Evolutionary conservation across 1,140 invertebrate species (phyloP), one percentile per base, ranked within the genome.

Genomic region (Drosophila nigrodunni): DNA sequence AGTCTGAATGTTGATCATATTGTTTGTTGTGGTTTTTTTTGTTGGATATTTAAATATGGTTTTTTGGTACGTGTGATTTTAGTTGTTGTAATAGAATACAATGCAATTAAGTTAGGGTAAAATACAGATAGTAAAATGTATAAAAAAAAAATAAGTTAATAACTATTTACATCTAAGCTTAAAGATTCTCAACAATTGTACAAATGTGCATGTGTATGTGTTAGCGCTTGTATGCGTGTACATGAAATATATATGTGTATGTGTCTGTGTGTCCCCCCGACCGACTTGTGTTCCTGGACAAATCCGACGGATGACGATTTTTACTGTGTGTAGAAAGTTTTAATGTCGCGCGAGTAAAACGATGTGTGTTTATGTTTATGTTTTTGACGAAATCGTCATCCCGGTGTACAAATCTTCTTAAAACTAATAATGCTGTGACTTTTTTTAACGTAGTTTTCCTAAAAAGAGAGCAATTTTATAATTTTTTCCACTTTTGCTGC

Each of bases 1-100:
- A 85, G 94, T 95, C 94, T 97, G 96, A 78, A 95, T 94, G 92
- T 94, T 94, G 93, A 94, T 94, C 91, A 92, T 92, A 82, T 77
- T 87, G 72, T 78, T 58, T 60, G 30, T 44, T 10, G 70, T 15
- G 49, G 68, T 68, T 66, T 49, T 64, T 30, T 30, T 30, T 30
- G 25, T 30, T 30, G 25, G 25, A 30, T 3, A 3, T 30, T 30
- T 30, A 30, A 5, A 30, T 30, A 30, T 6, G 25, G 6, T 30
- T 30, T 30, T 30, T 30, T 30, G 25, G 25, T 30, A 65, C 21
- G 70, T 69, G 54, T 70, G 44, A 59, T 39, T 70, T 69, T 69
- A 47, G 43, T 3, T 50, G 34, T 66, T 59, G 49, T 70, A 69
- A 68, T 57, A 61, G 21, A 68, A 65, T 73, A 69, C 66, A 86